Base-by-base conservation (phyloP, 2,797 vertebrate genomes). In the Eospalax fontanierii region DNA sequence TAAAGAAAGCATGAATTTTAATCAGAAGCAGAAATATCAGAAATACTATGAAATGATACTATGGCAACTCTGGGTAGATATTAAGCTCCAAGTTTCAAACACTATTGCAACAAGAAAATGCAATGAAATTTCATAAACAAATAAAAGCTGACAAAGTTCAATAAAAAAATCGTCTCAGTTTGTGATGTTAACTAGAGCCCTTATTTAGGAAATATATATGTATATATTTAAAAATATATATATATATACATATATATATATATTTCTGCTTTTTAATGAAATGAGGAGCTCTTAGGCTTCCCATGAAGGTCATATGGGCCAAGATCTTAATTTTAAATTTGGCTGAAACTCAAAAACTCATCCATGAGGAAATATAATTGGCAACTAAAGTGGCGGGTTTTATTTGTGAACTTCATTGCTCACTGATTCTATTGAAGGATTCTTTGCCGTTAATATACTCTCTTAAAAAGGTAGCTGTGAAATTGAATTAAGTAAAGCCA, bases 331-430 rank as follows among this genome's bases (percentile, higher is more conserved):
- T 93, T 96, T 95, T 74, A 95, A 94, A 89, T 93, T 79, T 93
- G 74, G 71, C 74, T 87, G 22, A 66, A 94, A 87, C 26, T 96
- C 46, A 92, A 74, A 87, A 89, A 87, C 19, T 74, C 91, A 93
- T 89, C 94, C 79, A 75, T 82, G 86, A 96, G 83, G 83, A 95
- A 96, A 95, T 83, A 89, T 95, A 94, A 91, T 86, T 95, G 87
- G 89, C 63, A 94, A 74, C 43, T 90, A 73, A 88, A 79, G 40
- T 61, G 57, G 21, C 75, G 5, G 46, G 33, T 84, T 89, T 70
- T 84, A 84, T 95, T 89, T 93, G 66, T 91, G 90, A 96, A 87
- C 16, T 83, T 93, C 43, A 90, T 71, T 91, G 50, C 70, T 89
- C 33, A 76, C 59, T 87, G 35, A n/a, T 71, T 90, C 71, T 76